Base-by-base conservation (phyloP, 37 sponge, comb jelly and placozoan genomes). In the Hormiphora californensis region DNA sequence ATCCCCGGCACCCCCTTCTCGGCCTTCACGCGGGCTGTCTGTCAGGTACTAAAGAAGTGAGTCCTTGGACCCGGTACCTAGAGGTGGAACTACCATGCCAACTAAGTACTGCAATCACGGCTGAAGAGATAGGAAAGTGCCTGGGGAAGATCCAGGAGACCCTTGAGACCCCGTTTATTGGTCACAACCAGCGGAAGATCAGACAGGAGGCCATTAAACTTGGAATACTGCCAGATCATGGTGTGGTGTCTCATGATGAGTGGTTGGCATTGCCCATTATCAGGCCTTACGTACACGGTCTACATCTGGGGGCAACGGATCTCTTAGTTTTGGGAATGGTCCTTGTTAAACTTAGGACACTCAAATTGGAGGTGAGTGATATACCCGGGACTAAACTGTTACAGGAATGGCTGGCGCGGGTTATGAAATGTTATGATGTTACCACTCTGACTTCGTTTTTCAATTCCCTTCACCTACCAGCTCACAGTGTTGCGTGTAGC, bases 31-130 rank as follows among this genome's bases (percentile, higher is more conserved):
- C 44, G 1, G 44, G 81, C 1, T 73, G 81, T 33, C 44, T 73
- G 1, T 73, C 81, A 43, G 81, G 81, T n/a, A 40, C 81, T 12
- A 73, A 73, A 30, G 81, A 73, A 40, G 81, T 73, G 12, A 73
- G 81, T 41, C 46, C 81, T 4, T 73, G 81, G 81, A 73, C 81
- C 5, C 40, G 23, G 0, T 43, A 43, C 46, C 0, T 73, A 3
- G 81, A 73, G 23, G 25, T 73, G 2, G n/a, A 43, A 0, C 43
- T 73, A n/a, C 81, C 81, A 5, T 5, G 7, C 23, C 0, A 9
- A 4, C 23, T 73, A 9, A 28, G 39, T 1, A 0, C 81, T 32
- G 81, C 81, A 27, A 1, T 1, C 19, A 21, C 17, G 3, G 12
- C 25, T 27, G 3, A 5, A n/a, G n/a, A 39, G 38, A 28, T 73